Evolutionary conservation across 2,888 invertebrate genomes (phyloP).

Genomic region (Sturmia bella): DNA sequence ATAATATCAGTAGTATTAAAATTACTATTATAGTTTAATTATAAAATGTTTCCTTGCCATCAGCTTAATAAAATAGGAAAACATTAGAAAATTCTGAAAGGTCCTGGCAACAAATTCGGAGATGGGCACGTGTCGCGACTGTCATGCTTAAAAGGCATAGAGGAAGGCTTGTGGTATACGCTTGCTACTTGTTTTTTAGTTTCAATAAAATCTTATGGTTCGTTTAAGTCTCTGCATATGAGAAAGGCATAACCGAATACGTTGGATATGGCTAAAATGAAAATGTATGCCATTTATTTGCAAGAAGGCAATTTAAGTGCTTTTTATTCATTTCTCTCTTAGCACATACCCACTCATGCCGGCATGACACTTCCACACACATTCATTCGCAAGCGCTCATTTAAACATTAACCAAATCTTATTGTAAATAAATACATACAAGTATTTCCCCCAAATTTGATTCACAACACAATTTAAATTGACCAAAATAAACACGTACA

Average conservation of each 20-base stretch:
- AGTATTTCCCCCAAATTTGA: conserved; percentile 55
- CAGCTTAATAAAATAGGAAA: too few relatives aligned
- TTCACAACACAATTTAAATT: conserved; percentile 59
- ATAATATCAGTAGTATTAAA: too few relatives aligned
- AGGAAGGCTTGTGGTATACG: neutral
- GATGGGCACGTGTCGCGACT: too few relatives aligned
- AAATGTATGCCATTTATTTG: conserved; percentile 69
- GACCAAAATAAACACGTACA: conserved; percentile 59
- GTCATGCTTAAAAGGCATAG: too few relatives aligned
- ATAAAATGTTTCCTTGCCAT: too few relatives aligned
- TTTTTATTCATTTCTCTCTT: conserved; percentile 50
- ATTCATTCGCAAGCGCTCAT: conserved; percentile 20
- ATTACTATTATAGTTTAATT: too few relatives aligned
- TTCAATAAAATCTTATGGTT: neutral
- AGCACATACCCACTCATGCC: conserved; percentile 48
- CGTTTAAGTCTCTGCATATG: conserved; percentile 16
- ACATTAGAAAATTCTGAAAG: too few relatives aligned
- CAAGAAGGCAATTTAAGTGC: conserved; percentile 67
- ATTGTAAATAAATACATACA: conserved; percentile 34
- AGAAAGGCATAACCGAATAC: conserved; percentile 44
- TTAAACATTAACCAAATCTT: conserved; percentile 19
- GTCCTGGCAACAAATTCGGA: too few relatives aligned
- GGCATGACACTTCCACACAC: conserved; percentile 40
- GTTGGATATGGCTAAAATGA: conserved; percentile 64
- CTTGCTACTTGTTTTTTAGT: neutral